Conservation (phyloP, 2,888 invertebrate genomes). For the Geotrupes spiniger region DNA sequence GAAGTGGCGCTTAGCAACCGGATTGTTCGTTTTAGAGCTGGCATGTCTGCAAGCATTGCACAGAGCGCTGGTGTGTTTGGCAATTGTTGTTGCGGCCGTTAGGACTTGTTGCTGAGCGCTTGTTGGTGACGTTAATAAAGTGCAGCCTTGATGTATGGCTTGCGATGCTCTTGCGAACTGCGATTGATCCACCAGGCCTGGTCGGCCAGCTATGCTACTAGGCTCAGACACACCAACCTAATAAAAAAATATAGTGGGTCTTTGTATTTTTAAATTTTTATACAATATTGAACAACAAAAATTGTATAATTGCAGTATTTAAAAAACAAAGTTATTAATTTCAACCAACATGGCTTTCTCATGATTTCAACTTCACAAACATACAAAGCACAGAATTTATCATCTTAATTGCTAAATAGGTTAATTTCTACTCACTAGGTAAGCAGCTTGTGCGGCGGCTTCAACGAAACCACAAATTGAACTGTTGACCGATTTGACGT, state of each 20-base stretch:
- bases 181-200: slow-evolving; percentile 85
- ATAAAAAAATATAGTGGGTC: slow-evolving; percentile 21
- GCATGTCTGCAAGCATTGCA: slow-evolving; percentile 95
- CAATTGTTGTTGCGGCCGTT: slow-evolving; percentile 89
- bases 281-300: no score
- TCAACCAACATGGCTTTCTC: not conserved
- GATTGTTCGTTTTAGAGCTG: slow-evolving; percentile 84
- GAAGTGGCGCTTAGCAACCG: slow-evolving; percentile 92
- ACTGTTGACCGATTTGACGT: slow-evolving; percentile 78
- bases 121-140: slow-evolving; percentile 66
- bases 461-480: slow-evolving; percentile 92
- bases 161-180: slow-evolving; percentile 84
- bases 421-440: slow-evolving; percentile 60
- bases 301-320: no score
- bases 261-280: no score
- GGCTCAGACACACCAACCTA: slow-evolving; percentile 89
- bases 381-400: not conserved
- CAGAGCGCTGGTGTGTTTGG: slow-evolving; percentile 92
- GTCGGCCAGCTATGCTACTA: slow-evolving; percentile 81
- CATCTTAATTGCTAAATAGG: slow-evolving; percentile 1
- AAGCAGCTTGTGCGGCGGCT: slow-evolving; percentile 92
- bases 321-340: not conserved
- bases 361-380: not conserved
- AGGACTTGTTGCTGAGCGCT: slow-evolving; percentile 82
- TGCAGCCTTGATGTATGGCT: slow-evolving; percentile 88